Evolutionary conservation across 2,797 vertebrate species (phyloP), one percentile per base, ranked within the genome.

Genomic region (Euthynnus affinis): DNA sequence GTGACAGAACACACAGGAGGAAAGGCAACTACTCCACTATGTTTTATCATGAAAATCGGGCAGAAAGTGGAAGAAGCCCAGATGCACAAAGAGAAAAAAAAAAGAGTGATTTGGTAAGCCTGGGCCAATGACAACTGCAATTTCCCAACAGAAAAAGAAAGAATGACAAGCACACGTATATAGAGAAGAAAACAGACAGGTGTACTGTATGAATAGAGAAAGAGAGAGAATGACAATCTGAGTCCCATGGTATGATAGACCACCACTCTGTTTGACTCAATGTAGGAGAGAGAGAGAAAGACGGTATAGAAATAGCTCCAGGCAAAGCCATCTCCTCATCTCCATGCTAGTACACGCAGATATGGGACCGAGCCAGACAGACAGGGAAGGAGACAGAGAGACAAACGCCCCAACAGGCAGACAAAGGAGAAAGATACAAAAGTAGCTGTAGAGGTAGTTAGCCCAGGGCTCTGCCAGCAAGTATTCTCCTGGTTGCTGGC

Each of bases 301-400:
- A 73, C 0, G 8, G 73, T 68, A 89, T 71, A 82, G 81, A 80
- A 83, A 87, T 46, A 79, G 84, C 90, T 84, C 22, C 65, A 75
- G 85, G 90, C 88, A 76, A 86, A 86, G 70, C 71, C 77, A 82
- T 83, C 75, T 67, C 73, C 71, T 85, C 78, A 81, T 88, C 68
- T 87, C 69, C 42, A 81, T 84, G 72, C 76, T 62, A 71, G 65
- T 73, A 82, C 78, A 70, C 65, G 29, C 42, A 80, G 79, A 87
- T 80, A 83, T 77, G 72, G 70, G 67, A 86, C 77, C 2, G 48
- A 87, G 78, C 57, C 74, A 90, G 86, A 78, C 69, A 81, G 79
- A 81, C 53, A 82, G 64, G 53, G 61, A 78, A 34, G 53, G 64
- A 84, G 74, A 80, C 37, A 76, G 72, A 74, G 49, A 87, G 87